Evolutionary conservation across 2,888 invertebrate species (phyloP).

Genomic region (Dryomyza anilis): DNA sequence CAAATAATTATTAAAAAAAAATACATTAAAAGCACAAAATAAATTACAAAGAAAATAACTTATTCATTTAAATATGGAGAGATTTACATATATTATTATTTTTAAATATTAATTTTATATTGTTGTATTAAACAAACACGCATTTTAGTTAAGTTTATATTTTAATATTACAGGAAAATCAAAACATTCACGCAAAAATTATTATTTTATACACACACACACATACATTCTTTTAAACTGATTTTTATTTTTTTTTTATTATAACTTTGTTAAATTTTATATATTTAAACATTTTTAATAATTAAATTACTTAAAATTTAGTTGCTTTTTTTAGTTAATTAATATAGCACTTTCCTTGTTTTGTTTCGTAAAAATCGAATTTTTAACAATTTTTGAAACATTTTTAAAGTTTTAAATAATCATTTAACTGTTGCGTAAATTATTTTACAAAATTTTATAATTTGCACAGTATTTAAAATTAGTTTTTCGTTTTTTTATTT

Average conservation of each 20-base stretch:
- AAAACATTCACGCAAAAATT: slow-evolving; percentile 7
- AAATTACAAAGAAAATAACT: slow-evolving; percentile 1
- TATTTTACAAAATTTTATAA: slow-evolving; percentile 18
- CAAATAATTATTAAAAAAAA: slow-evolving; percentile 1
- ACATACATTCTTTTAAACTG: not conserved
- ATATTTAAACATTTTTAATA: not conserved
- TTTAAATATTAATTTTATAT: not conserved
- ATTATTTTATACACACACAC: not conserved
- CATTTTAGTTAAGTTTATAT: slow-evolving; percentile 1
- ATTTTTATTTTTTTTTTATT: slow-evolving; percentile 10
- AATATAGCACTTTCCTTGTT: slow-evolving; percentile 30
- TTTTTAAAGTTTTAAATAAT: not conserved
- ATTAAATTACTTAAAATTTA: too few species aligned
- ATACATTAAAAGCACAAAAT: slow-evolving; percentile 26
- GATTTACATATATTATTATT: slow-evolving; percentile 1
- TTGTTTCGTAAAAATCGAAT: not conserved
- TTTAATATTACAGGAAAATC: slow-evolving; percentile 10
- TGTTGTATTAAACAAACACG: not conserved
- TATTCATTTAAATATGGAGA: slow-evolving; percentile 13
- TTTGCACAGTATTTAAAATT: slow-evolving; percentile 15
- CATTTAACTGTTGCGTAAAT: not conserved
- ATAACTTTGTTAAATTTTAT: not conserved
- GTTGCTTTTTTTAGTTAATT: slow-evolving; percentile 26
- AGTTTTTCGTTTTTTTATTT: slow-evolving; percentile 1
- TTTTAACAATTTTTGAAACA: not conserved